Percentiles rank a stretch among this genome's conserved stretches.
These are phyloP conservation scores for Chelon auratus DNA, from an alignment of 2,797 vertebrate species.

Conservation along the genomic window DNA sequence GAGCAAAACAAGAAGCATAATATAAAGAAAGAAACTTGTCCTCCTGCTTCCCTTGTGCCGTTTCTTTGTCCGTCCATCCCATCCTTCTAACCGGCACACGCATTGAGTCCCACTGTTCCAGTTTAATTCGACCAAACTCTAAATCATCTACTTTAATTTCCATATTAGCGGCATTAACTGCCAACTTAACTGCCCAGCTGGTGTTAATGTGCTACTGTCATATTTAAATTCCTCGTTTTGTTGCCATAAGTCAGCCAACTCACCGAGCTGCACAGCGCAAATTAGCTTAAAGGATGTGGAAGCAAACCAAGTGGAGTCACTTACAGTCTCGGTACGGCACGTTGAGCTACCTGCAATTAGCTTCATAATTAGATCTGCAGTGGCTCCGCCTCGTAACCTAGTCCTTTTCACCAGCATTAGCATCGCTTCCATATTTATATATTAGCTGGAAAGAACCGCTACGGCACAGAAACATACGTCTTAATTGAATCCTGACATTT, in stretches of 20 bases:
- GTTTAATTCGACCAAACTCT: neutral
- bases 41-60: no score
- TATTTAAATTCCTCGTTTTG: slow-evolving; percentile 18
- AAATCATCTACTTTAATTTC: slow-evolving; percentile 30
- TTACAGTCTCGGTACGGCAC: neutral
- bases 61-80: no score
- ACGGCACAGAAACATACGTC: no score
- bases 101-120: slow-evolving; percentile 18
- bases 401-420: no score
- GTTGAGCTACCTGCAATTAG: slow-evolving; percentile 20
- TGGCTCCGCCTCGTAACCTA: neutral
- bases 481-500: neutral
- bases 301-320: neutral
- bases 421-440: no score
- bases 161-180: slow-evolving; percentile 30
- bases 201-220: slow-evolving; percentile 15
- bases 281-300: slow-evolving; percentile 12
- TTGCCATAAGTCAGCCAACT: slow-evolving; percentile 10
- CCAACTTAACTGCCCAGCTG: slow-evolving; percentile 16
- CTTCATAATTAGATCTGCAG: slow-evolving; percentile 14
- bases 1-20: no score
- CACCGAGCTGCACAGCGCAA: slow-evolving; percentile 5
- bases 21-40: no score
- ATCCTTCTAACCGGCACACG: no score
- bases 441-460: no score